phyloP scores from a whole-genome alignment of 1,140 invertebrate species.

The Colletes latitarsis region DNA sequence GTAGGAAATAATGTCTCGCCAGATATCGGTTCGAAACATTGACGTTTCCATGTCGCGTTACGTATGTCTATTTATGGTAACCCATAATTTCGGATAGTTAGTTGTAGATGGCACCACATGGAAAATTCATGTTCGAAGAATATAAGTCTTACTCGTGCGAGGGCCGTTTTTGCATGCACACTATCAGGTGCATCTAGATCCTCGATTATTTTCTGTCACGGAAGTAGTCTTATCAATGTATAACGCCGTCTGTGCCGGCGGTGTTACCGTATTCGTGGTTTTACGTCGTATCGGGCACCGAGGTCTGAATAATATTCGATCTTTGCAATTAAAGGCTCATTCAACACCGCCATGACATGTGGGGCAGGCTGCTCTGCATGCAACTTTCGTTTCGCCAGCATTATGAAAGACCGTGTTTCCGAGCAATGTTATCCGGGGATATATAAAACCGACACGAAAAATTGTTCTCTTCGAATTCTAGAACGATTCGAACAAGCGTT shows the following conservation, averaged over 20 bases:
- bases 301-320: neutral
- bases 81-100: neutral
- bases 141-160: neutral
- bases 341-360: neutral
- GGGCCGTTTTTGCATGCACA: neutral
- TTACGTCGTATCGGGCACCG: neutral
- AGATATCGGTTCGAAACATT: too few relatives aligned
- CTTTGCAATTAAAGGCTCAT: conserved; percentile 4
- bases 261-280: conserved; percentile 13
- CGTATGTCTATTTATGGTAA: neutral
- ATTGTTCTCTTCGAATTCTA: too few relatives aligned
- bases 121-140: neutral
- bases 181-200: conserved; percentile 16
- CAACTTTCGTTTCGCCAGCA: neutral
- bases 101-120: neutral
- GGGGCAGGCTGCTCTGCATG: neutral
- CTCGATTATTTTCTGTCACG: conserved; percentile 11
- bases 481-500: neutral
- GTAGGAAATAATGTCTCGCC: too few relatives aligned
- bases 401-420: neutral
- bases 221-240: conserved; percentile 1
- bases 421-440: neutral
- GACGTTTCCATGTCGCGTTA: neutral
- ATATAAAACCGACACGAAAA: neutral
- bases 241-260: neutral